These are phyloP conservation scores for Phyllotreta striolata DNA, from an alignment of 2,888 invertebrate genomes.

Conservation along the genomic window DNA sequence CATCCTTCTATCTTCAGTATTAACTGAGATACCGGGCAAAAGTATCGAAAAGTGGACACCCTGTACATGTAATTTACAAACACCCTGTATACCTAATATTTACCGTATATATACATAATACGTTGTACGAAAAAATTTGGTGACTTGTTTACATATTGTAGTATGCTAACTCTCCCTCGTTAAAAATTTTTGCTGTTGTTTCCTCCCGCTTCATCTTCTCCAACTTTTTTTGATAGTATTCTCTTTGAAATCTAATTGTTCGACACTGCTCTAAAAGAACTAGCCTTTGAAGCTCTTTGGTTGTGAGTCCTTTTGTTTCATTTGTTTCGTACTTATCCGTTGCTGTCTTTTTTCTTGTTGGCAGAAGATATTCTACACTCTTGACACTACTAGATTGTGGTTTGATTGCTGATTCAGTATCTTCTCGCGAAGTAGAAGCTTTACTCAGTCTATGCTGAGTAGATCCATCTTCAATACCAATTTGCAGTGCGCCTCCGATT, in stretches of 20 bases:
- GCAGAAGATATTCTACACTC: slow-evolving; percentile 8
- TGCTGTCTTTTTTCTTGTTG: slow-evolving; percentile 5
- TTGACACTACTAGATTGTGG: slow-evolving; percentile 12
- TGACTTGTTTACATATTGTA: slow-evolving; percentile 5
- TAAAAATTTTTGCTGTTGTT: not conserved
- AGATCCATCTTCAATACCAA: too few relatives aligned
- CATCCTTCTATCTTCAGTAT: too few relatives aligned
- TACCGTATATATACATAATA: too few relatives aligned
- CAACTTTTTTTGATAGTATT: slow-evolving; percentile 9
- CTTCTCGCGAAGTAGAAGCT: too few relatives aligned
- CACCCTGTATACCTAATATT: too few relatives aligned
- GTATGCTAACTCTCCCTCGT: slow-evolving; percentile 5
- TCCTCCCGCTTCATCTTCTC: slow-evolving; percentile 8
- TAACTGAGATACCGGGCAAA: too few relatives aligned
- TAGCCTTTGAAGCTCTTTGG: slow-evolving; percentile 7
- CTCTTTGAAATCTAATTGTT: slow-evolving; percentile 5
- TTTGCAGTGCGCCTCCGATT: too few relatives aligned
- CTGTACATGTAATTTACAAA: too few relatives aligned
- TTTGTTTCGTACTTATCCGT: slow-evolving; percentile 6
- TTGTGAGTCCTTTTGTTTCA: slow-evolving; percentile 7
- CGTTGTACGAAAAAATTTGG: slow-evolving; percentile 5
- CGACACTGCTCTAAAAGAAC: slow-evolving; percentile 10
- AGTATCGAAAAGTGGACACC: too few relatives aligned
- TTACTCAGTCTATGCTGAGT: too few relatives aligned
- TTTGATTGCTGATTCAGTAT: too few relatives aligned